phyloP scores from a whole-genome alignment of 2,888 invertebrate species.

The Trissolcus japonicus region DNA sequence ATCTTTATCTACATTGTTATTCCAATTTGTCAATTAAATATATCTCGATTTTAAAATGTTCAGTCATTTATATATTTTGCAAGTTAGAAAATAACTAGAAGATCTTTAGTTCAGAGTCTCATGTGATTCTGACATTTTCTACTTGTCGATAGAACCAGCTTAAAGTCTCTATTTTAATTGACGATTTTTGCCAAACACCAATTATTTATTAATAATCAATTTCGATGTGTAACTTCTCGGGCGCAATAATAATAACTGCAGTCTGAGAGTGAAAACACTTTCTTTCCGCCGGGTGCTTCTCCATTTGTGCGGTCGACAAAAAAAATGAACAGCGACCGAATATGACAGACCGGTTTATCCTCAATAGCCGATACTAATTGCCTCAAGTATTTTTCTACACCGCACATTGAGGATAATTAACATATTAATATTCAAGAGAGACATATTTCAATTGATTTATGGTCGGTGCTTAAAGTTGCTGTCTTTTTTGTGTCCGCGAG shows the following conservation, averaged over 20 bases:
- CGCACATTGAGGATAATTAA: neutral
- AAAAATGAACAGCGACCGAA: slow-evolving; percentile 21
- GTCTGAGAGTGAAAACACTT: slow-evolving; percentile 50
- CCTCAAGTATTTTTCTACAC: neutral
- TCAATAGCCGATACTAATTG: slow-evolving; percentile 18
- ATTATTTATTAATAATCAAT: slow-evolving; percentile 6
- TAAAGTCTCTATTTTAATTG: no score
- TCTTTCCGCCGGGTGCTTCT: slow-evolving; percentile 38
- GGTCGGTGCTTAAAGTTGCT: neutral
- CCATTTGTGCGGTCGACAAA: slow-evolving; percentile 25
- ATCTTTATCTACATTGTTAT: no score
- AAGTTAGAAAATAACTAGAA: no score
- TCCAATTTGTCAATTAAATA: no score
- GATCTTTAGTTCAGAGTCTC: no score
- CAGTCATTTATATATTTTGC: no score
- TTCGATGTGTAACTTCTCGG: slow-evolving; percentile 35
- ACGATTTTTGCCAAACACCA: no score
- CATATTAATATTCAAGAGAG: slow-evolving; percentile 4
- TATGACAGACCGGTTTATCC: slow-evolving; percentile 31
- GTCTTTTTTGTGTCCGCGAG: neutral
- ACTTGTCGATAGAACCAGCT: no score
- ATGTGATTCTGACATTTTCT: no score
- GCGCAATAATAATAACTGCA: slow-evolving; percentile 21
- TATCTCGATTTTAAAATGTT: no score
- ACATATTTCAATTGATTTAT: neutral